Percentiles rank a stretch among this genome's conserved stretches.
These are phyloP conservation scores for Megathymus violae DNA, from an alignment of 1,140 invertebrate species.

Conservation along the genomic window DNA sequence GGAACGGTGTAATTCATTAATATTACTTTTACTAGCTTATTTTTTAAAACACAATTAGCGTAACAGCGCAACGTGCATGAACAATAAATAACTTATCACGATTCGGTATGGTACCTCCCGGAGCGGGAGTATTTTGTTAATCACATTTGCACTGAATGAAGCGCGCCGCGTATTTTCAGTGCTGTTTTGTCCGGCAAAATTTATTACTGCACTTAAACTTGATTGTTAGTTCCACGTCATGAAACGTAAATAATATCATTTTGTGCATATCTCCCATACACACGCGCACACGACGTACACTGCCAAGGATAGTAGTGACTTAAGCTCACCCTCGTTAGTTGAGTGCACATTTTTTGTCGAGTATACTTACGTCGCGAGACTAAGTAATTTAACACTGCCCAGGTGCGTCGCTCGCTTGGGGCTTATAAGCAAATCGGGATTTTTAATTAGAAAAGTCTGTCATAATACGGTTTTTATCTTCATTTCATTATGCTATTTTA, in stretches of 20 bases:
- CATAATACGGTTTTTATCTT: constrained; percentile 59
- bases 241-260: constrained; percentile 47
- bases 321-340: constrained; percentile 45
- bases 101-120: constrained; percentile 41
- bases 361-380: constrained; percentile 29
- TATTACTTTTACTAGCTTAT: constrained; percentile 28
- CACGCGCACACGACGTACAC: constrained; percentile 17
- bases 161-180: constrained; percentile 48
- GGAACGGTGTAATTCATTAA: constrained; percentile 27
- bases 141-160: constrained; percentile 52
- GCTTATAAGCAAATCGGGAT: constrained; percentile 70
- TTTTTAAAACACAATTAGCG: constrained; percentile 34
- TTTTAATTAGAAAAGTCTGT: constrained; percentile 74
- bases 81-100: constrained; percentile 35
- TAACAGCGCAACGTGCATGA: constrained; percentile 31
- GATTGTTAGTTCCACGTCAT: constrained; percentile 57
- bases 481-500: constrained; percentile 27
- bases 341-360: constrained; percentile 53
- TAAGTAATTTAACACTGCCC: constrained; percentile 65
- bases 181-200: constrained; percentile 51
- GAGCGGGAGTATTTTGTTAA: constrained; percentile 50
- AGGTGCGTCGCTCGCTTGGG: constrained; percentile 64
- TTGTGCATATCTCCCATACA: constrained; percentile 32
- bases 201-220: constrained; percentile 55
- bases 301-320: constrained; percentile 34